These are phyloP conservation scores for Adelosebastes latens DNA, from an alignment of 2,797 vertebrate species.

Conservation along the genomic window DNA sequence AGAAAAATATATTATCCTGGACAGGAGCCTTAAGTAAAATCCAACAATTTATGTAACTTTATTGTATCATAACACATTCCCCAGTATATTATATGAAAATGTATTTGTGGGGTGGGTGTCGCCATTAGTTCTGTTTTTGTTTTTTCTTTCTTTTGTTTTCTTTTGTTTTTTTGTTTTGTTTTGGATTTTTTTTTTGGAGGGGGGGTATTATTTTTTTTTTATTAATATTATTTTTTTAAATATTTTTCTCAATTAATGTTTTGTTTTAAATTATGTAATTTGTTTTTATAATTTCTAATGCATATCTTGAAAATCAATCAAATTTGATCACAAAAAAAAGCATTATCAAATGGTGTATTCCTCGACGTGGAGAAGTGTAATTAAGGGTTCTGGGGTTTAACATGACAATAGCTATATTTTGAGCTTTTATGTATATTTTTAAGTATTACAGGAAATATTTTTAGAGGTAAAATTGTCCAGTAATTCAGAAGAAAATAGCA, in stretches of 20 bases:
- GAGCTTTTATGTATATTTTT: background rate
- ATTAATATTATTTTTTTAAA: background rate
- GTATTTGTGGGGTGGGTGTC: too few relatives aligned
- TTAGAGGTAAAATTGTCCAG: background rate
- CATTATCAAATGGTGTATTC: conserved; percentile 32
- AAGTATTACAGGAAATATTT: background rate
- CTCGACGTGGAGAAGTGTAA: conserved; percentile 13
- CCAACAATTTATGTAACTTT: too few relatives aligned
- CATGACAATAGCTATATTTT: background rate
- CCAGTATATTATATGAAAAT: too few relatives aligned
- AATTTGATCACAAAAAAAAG: background rate
- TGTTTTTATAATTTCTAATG: background rate
- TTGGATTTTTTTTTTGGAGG: too few relatives aligned
- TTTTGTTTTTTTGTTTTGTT: too few relatives aligned
- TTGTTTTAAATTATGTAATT: background rate
- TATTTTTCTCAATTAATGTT: too few relatives aligned
- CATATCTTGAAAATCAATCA: too few relatives aligned
- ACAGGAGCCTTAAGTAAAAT: too few relatives aligned
- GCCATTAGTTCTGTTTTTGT: too few relatives aligned
- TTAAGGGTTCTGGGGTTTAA: background rate
- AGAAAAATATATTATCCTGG: too few relatives aligned
- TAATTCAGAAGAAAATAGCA: background rate
- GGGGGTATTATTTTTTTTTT: conserved; percentile 4
- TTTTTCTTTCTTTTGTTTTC: too few relatives aligned
- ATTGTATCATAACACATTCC: too few relatives aligned